Evolutionary conservation across 2,888 invertebrate species (phyloP), one percentile per base, ranked within the genome.

Genomic region (Heteropelma amictum): DNA sequence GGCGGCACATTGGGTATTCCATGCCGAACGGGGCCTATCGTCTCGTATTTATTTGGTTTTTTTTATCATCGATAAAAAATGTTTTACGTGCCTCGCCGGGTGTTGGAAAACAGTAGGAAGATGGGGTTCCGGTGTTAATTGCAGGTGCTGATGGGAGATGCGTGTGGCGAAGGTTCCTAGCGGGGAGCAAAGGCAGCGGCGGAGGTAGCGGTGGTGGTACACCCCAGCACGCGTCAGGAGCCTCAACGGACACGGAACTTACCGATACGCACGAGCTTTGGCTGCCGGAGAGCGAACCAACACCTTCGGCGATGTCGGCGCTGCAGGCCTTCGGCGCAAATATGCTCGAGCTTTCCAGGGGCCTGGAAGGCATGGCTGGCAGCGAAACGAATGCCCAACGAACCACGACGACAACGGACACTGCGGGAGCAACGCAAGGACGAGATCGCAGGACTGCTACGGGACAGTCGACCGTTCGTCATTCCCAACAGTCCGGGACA

Each of bases 261-360:
- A 95, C 96, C 78, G 96, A 96, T 86, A 95, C 95, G 10, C 94
- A 95, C 86, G 96, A 96, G 78, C 91, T 96, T 2, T 96, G 96
- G 96, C 91, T 96, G 38, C 94, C 93, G 74, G 92, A 92, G 79
- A 90, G 92, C 88, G 95, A 95, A 86, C 94, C 94, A 38, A 93
- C 94, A 75, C 95, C 95, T 26, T 95, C 94, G 81, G 94, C 95
- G 78, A 94, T 96, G 93, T 94, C 95, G 28, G 96, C 96, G 70
- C 91, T 96, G 85, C 95, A 95, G 88, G 95, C 95, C 87, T 96
- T 96, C 88, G 96, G 96, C 64, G 95, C 95, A 35, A 95, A 96
- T 91, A 95, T 96, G 95, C 91, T 96, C 83, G 94, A 95, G 85
- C 91, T 96, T 28, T 95, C 95, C 23, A 92, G 95, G 77, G 95